Percentiles rank a stretch among this genome's conserved stretches.
Evolutionary conservation across 2,113 vertebrate species (phyloP).

Genomic region (Castor canadensis): DNA sequence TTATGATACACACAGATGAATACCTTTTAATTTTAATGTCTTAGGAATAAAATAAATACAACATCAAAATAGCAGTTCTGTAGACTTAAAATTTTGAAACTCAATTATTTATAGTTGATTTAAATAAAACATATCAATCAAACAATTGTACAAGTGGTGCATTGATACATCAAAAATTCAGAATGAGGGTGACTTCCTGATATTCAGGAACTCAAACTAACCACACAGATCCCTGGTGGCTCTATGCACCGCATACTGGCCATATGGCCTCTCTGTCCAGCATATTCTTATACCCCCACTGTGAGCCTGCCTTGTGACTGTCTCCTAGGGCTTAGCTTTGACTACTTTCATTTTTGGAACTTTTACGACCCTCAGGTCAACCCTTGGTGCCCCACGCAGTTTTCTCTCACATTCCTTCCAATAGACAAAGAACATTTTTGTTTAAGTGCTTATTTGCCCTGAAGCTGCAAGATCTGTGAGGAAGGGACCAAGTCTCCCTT

Average conservation of each 20-base stretch:
- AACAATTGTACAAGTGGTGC: background rate
- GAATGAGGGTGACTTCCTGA: background rate
- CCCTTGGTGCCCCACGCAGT: accelerated
- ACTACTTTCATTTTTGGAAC: background rate
- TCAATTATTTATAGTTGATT: background rate
- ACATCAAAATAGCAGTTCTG: background rate
- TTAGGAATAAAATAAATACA: background rate
- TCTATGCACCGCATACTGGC: background rate
- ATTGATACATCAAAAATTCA: background rate
- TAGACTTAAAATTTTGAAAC: background rate
- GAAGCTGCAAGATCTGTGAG: background rate
- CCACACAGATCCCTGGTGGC: background rate
- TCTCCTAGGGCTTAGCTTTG: background rate
- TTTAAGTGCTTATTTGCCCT: background rate
- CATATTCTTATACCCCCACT: accelerated
- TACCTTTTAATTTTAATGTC: background rate
- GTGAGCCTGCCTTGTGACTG: background rate
- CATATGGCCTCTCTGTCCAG: background rate
- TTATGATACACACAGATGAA: background rate
- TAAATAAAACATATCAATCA: background rate
- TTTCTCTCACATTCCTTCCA: background rate
- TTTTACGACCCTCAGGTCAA: background rate
- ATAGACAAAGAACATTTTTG: background rate
- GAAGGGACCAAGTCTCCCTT: background rate
- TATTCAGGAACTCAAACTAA: background rate